Base-by-base conservation (phyloP, 2,888 invertebrate species). In the Apocheima hispidaria region DNA sequence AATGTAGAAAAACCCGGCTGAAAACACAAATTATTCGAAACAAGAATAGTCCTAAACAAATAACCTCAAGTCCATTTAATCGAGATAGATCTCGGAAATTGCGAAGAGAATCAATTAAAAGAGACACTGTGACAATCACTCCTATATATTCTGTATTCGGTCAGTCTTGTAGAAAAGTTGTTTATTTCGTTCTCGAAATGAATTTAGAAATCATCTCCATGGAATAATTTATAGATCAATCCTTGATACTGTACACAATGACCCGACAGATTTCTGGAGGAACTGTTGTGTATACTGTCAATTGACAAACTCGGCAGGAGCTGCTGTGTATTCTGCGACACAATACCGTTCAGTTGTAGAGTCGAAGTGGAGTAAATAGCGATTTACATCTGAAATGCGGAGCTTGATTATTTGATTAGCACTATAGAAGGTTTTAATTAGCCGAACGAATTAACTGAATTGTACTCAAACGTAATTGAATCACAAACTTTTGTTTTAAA, bases 371-470 rank as follows among this genome's bases (percentile, higher is more conserved):
- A 36, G 36, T 49, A 36, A 52, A 60, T 59, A 54, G 46, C 55
- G 48, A 66, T 69, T 69, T 65, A 63, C 62, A 65, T 66, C 65
- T 63, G 53, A 69, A 69, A 66, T 69, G 60, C 43, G 20, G 10
- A 4, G 41, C 46, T 23, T 26, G 41, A 54, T 50, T 60, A 50
- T 49, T 50, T 43, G 49, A 14, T 10, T 7, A 41, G 26, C 49
- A 50, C 41, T 38, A 43, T 54, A 9, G 41, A 43, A 41, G 21
- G 49, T 21, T 36, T 26, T 28, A 43, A 44, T 57, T 44, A 51
- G 36, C 43, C 41, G 7, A 40, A 16, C 40, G 12, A 43, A 43
- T 43, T 14, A 46, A 16, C 46, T 18, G 21, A 10, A 28, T 16
- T 18, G 46, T 18, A 4, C 12, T 26, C 18, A 5, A 30, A 46